Conservation (phyloP, 92 coral and sea anemone genomes). For the Anthopleura xanthogrammica region DNA sequence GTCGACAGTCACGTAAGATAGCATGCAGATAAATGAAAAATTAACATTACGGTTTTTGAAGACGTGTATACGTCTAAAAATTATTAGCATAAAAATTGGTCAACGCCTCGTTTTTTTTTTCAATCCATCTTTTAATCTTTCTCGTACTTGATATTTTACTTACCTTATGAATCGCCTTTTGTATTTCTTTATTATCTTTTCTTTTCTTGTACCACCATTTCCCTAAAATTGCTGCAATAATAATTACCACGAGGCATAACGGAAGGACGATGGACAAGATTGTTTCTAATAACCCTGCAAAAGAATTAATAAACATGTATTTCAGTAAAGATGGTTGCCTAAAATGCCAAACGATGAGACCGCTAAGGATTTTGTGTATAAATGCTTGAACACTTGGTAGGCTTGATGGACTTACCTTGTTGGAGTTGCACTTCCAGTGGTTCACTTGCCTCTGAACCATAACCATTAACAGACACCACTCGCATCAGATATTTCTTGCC, state of each 20-base stretch:
- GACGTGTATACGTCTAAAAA: no score
- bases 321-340: no score
- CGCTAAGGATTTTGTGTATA: no score
- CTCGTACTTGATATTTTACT: background rate
- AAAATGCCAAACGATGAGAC: no score
- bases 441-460: background rate
- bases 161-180: slow-evolving; percentile 13
- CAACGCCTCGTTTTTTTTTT: background rate
- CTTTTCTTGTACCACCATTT: slow-evolving; percentile 37
- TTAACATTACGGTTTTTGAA: no score
- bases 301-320: no score
- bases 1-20: no score
- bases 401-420: background rate
- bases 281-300: background rate
- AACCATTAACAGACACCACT: background rate
- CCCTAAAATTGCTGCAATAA: slow-evolving; percentile 14
- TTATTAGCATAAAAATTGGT: no score
- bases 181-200: background rate
- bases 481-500: background rate
- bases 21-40: no score
- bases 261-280: slow-evolving; percentile 19
- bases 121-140: background rate
- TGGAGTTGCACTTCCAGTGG: background rate
- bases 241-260: slow-evolving; percentile 8
- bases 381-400: no score